Conservation (phyloP, 1,140 invertebrate species). For the Gonatopus flavifemur region DNA sequence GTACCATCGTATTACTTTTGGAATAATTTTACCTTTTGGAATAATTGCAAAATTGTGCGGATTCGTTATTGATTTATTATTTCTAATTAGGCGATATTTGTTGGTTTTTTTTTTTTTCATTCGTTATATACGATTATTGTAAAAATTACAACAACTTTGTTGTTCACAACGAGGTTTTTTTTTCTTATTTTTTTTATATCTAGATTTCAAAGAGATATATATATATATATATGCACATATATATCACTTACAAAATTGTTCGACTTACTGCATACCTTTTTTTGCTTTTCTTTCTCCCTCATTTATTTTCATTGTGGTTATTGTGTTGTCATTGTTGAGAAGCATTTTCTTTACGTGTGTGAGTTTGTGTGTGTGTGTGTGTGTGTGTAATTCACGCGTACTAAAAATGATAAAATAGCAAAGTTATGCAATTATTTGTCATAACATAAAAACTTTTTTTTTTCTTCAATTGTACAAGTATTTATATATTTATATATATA, state of each 20-base stretch:
- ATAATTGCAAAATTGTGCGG: conserved; percentile 42
- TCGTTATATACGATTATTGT: conserved; percentile 48
- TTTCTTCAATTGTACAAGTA: conserved; percentile 44
- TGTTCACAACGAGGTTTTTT: too few relatives aligned
- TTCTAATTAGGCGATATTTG: conserved; percentile 49
- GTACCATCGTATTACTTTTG: too few relatives aligned
- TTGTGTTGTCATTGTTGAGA: conserved; percentile 21
- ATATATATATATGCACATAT: conserved; percentile 23
- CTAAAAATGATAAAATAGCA: conserved; percentile 26
- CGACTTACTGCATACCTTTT: conserved; percentile 46
- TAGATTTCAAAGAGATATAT: too few relatives aligned
- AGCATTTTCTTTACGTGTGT: conserved; percentile 23
- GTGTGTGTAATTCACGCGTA: conserved; percentile 23
- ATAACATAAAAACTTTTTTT: conserved; percentile 31
- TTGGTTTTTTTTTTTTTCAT: too few relatives aligned
- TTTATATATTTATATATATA: too few relatives aligned
- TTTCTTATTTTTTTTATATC: too few relatives aligned
- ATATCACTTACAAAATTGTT: conserved; percentile 51
- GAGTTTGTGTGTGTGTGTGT: conserved; percentile 19
- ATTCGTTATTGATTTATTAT: conserved; percentile 34
- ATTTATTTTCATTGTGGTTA: conserved; percentile 28
- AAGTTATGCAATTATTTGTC: conserved; percentile 41
- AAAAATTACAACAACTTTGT: conserved; percentile 47
- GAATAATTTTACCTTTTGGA: too few relatives aligned
- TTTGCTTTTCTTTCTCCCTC: conserved; percentile 24